phyloP scores from a whole-genome alignment of 2,888 invertebrate genomes.

The Carabus problematicus region DNA sequence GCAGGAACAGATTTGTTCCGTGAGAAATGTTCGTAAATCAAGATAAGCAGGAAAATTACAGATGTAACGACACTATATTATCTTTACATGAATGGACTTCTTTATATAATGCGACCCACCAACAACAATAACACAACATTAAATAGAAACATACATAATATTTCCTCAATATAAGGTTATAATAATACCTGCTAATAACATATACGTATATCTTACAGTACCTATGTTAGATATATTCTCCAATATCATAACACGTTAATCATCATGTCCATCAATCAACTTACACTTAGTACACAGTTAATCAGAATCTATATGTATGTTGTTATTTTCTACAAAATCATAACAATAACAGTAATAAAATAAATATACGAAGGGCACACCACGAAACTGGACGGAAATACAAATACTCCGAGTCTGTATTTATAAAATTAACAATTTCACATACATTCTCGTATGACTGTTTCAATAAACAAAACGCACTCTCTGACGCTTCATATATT shows the following conservation, averaged over 20 bases:
- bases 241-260: no score
- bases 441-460: constrained; percentile 22
- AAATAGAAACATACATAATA: no score
- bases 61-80: constrained; percentile 36
- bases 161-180: background rate
- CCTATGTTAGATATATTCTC: no score
- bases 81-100: constrained; percentile 18
- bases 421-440: constrained; percentile 33
- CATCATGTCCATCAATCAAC: no score
- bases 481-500: constrained; percentile 22
- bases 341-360: constrained; percentile 38
- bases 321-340: constrained; percentile 39
- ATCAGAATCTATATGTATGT: constrained; percentile 30
- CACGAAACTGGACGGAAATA: constrained; percentile 33
- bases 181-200: background rate
- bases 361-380: constrained; percentile 35
- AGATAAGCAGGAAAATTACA: constrained; percentile 40
- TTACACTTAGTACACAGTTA: no score
- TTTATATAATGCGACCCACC: constrained; percentile 10
- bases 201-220: no score
- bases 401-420: constrained; percentile 19
- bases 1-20: constrained; percentile 42
- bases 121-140: constrained; percentile 12
- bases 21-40: constrained; percentile 40
- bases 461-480: constrained; percentile 26